Evolutionary conservation across 2,797 vertebrate genomes (phyloP), one percentile per base, ranked within the genome.

Genomic region (Odontamblyopus rebecca): DNA sequence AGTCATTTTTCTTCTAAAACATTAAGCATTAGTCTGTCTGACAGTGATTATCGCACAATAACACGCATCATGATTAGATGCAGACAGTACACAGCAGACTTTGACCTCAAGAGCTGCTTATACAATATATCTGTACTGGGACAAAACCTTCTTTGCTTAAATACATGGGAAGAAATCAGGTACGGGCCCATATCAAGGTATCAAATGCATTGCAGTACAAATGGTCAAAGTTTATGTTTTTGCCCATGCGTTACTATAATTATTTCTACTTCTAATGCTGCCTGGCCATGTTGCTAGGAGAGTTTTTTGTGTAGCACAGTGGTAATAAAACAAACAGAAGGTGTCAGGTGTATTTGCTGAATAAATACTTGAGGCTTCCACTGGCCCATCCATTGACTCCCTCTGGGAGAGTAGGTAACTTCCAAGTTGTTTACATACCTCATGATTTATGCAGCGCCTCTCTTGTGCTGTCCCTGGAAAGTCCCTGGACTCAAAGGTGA

Each of bases 331-430:
- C 61, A 63, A 63, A 23, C 61, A 63, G 11, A 4, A 63, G 61
- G 32, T 35, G 61, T 62, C 12, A 6, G 32, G 1, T 38, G 29
- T 62, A 11, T 62, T 62, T 62, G 61, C 61, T 62, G 7, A 35
- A 16, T 62, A 62, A 62, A 62, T n/a, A 62, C 61, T 62, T n/a
- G 11, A 63, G 61, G 63, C 23, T 29, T 48, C 18, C 6, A 84
- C 85, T 72, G 63, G 18, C 1, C 8, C 32, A 62, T 54, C 16
- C 60, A 23, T 9, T 65, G 41, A 72, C 9, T 64, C 57, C 69
- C 32, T 32, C 6, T 0, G 0, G 15, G 18, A 51, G 1, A 64
- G 68, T 67, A 57, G 83, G 84, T 82, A 73, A 73, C 68, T 85
- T 85, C 82, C 80, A 44, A 60, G 60, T 8, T 56, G 51, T 66